Percentiles rank a stretch among this genome's conserved stretches.
Evolutionary conservation across 1,140 invertebrate species (phyloP).

Genomic region (Argopecten irradians): DNA sequence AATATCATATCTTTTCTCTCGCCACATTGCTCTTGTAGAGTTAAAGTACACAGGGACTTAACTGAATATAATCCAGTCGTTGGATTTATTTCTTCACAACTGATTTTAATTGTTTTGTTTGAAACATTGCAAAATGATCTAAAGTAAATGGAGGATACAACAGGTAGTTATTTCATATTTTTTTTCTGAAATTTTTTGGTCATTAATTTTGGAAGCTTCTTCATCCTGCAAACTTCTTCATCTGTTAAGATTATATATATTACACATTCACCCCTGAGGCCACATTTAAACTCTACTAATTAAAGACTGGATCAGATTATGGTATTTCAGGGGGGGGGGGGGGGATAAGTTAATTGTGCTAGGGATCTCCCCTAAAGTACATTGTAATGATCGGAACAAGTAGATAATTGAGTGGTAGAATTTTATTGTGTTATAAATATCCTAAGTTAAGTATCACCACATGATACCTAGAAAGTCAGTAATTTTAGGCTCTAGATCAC

Average conservation of each 20-base stretch:
- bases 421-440: neutral
- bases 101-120: neutral
- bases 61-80: neutral
- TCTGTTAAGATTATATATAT: too few relatives aligned
- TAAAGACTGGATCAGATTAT: too few relatives aligned
- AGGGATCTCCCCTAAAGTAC: neutral
- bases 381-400: neutral
- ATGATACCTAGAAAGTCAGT: too few relatives aligned
- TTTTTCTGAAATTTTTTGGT: neutral
- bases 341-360: too few relatives aligned
- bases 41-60: neutral
- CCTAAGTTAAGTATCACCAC: neutral
- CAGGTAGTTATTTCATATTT: neutral
- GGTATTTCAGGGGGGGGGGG: too few relatives aligned
- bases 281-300: too few relatives aligned
- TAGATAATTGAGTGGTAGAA: neutral
- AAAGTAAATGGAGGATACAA: neutral
- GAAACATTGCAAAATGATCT: neutral
- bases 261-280: too few relatives aligned
- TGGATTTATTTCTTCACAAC: neutral
- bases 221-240: too few relatives aligned
- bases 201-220: neutral
- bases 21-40: neutral
- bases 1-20: neutral
- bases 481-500: too few relatives aligned